Evolutionary conservation across 2,888 invertebrate genomes (phyloP), one percentile per base, ranked within the genome.

Genomic region (Fabriciana adippe): DNA sequence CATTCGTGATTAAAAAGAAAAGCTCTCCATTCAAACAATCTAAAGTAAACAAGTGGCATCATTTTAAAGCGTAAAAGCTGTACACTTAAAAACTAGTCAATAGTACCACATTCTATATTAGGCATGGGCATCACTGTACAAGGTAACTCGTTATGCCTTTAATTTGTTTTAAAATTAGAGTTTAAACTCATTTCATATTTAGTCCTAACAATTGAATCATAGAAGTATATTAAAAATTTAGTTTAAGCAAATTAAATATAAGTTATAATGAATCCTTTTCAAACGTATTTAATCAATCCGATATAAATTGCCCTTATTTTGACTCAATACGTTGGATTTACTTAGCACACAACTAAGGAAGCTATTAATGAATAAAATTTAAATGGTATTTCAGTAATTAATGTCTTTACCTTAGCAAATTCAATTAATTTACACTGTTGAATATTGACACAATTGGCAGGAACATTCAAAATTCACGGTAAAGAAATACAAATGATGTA

Each of bases 351-450:
- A 26, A 26, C 26, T 26, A 26, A 26, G 26, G 26, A 26, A 26
- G 5, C 26, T 26, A 26, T 26, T 26, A 26, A 26, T 26, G 26
- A 26, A 3, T 26, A 26, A 26, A 26, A 26, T 5, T 26, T 57
- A 21, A 47, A 15, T 47, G 21, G 15, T n/a, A 57, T 47, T 47
- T n/a, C 21, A 57, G 47, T 57, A 57, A 57, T 21, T 21, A 26
- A 26, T 26, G 26, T 11, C 26, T 47, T 47, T 47, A 47, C 57
- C 15, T 15, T 65, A 64, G 13, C 71, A 61, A 71, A 72, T 70
- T 69, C 72, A 71, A 75, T 71, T 71, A 65, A 57, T 73, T 82
- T 81, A 81, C 79, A 80, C 78, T 80, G 78, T 78, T 78, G 76
- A 81, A 83, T 82, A 79, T 78, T 79, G 26, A 79, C 79, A 57